Evolutionary conservation across 2,797 vertebrate genomes (phyloP).

Genomic region (Ctenosaura bakeri): DNA sequence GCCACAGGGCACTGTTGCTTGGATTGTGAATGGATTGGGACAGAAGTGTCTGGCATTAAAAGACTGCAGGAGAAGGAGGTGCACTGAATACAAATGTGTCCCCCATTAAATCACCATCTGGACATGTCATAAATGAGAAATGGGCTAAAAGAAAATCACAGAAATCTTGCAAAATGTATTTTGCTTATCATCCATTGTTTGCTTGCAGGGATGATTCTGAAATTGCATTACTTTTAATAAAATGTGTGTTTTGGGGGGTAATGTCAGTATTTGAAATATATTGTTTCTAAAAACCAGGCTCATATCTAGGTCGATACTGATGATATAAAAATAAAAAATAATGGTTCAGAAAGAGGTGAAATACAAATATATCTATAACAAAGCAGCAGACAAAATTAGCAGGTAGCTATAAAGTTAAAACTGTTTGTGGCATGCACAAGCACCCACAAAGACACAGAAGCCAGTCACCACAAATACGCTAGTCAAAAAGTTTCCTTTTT

Average conservation of each 20-base stretch:
- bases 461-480: slow-evolving; percentile 72
- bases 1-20: neutral
- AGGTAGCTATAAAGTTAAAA: slow-evolving; percentile 76
- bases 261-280: slow-evolving; percentile 33
- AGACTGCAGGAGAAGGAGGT: neutral
- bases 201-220: slow-evolving; percentile 31
- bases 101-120: neutral
- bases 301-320: slow-evolving; percentile 28
- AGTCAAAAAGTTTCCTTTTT: slow-evolving; percentile 81
- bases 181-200: neutral
- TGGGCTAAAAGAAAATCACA: neutral
- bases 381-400: slow-evolving; percentile 71
- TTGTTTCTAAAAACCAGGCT: neutral
- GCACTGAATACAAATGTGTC: neutral
- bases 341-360: slow-evolving; percentile 64
- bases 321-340: slow-evolving; percentile 29
- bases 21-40: neutral
- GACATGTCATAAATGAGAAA: neutral
- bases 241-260: neutral
- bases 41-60: neutral
- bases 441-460: slow-evolving; percentile 68
- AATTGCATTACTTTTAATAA: slow-evolving; percentile 50
- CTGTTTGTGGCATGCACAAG: slow-evolving; percentile 70
- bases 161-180: neutral
- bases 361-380: slow-evolving; percentile 75